Base-by-base conservation (phyloP, 2,888 invertebrate species). In the Aromia moschata region DNA sequence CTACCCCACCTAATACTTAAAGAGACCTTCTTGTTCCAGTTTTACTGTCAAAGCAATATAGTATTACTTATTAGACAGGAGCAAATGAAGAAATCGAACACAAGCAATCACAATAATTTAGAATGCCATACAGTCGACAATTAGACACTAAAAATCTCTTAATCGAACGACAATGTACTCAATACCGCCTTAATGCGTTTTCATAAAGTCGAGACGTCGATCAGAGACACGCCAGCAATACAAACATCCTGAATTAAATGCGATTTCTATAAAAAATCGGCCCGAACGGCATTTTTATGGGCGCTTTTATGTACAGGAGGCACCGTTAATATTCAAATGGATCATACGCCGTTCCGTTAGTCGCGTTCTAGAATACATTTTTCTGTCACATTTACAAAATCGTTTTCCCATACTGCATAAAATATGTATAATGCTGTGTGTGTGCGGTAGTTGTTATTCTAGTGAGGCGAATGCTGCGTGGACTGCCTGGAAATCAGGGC, bases 331-430 rank as follows among this genome's bases (percentile, higher is more conserved):
- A 78, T 78, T 78, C 74, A 74, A 77, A 76, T 74, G 70, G 68
- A 68, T 71, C 70, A 73, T 76, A 72, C 71, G 73, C 74, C 71
- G 74, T 77, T 75, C 74, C 68, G 70, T 71, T 66, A 71, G 66
- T 60, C 64, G 68, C 67, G 70, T 71, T 72, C 71, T 68, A 66
- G 70, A 68, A 65, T 70, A 70, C 68, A 70, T 72, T 76, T 74
- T 74, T 74, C 72, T 71, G 74, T 75, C 73, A 76, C 75, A 76
- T 77, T 73, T 73, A 75, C 73, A 74, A 75, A 76, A 76, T 77
- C 68, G 74, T 74, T 73, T 76, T 76, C 75, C 75, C 76, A 74
- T 75, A 74, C 62, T 56, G 51, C 58, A 75, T 77, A 72, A 76
- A 77, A 76, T 76, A 77, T 77, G 71, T 74, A 74, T 37, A 69